Evolutionary conservation across 2,113 vertebrate genomes (phyloP).

Genomic region (Formicarius rufipectus): DNA sequence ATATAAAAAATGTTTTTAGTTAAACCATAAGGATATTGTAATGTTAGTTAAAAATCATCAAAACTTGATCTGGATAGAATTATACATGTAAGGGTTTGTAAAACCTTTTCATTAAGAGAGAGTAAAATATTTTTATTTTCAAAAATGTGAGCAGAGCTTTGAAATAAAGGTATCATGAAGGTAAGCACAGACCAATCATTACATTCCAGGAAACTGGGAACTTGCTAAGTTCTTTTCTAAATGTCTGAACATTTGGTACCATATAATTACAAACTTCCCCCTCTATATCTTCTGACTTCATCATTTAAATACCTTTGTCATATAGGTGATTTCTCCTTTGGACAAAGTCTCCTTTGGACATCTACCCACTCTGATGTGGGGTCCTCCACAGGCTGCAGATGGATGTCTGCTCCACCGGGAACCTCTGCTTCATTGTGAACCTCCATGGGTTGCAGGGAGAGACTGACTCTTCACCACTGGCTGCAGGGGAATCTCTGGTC

Average conservation of each 20-base stretch:
- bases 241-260: background rate
- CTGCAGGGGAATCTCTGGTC: no score
- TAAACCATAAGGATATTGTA: background rate
- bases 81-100: background rate
- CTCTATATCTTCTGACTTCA: background rate
- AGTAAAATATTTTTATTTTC: background rate
- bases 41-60: background rate
- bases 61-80: background rate
- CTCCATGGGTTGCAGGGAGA: no score
- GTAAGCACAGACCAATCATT: background rate
- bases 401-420: no score
- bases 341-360: no score
- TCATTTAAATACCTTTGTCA: background rate
- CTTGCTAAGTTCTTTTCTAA: background rate
- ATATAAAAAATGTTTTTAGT: background rate
- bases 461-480: no score
- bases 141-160: background rate
- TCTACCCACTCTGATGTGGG: no score
- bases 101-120: background rate
- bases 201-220: background rate
- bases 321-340: no score
- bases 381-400: no score
- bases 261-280: background rate
- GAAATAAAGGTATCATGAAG: background rate
- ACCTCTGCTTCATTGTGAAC: no score